These are phyloP conservation scores for Podocnemis expansa DNA, from an alignment of 2,113 vertebrate genomes.

Conservation along the genomic window DNA sequence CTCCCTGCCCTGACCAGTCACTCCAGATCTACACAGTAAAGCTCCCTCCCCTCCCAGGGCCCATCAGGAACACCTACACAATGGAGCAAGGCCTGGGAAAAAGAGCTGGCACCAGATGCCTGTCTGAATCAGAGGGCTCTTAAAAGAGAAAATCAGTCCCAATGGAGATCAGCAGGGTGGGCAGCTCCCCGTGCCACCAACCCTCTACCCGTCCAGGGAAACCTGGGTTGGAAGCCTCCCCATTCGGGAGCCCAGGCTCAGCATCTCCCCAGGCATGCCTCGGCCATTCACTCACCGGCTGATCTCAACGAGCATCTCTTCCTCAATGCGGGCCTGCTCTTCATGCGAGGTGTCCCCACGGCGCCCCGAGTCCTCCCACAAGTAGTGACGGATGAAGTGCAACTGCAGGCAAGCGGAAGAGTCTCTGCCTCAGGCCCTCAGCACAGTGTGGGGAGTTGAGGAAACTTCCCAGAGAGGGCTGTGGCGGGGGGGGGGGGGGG, in stretches of 20 bases:
- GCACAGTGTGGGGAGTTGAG: neutral
- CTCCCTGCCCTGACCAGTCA: too few relatives aligned
- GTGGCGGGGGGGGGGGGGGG: too few relatives aligned
- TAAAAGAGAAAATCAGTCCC: too few relatives aligned
- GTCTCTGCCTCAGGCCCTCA: neutral
- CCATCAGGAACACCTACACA: neutral
- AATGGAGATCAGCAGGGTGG: too few relatives aligned
- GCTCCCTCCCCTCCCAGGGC: neutral
- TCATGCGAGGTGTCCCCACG: neutral
- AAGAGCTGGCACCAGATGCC: neutral
- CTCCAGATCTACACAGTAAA: too few relatives aligned
- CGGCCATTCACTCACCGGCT: slow-evolving; percentile 76
- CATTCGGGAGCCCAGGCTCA: rapidly evolving
- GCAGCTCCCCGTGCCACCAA: too few relatives aligned
- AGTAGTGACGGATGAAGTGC: slow-evolving; percentile 87
- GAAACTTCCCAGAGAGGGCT: too few relatives aligned
- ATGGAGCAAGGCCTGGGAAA: rapidly evolving
- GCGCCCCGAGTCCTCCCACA: slow-evolving; percentile 74
- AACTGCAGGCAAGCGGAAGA: slow-evolving; percentile 72
- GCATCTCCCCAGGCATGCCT: neutral
- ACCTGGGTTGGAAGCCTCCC: rapidly evolving
- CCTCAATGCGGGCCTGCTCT: slow-evolving; percentile 79
- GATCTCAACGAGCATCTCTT: slow-evolving; percentile 85
- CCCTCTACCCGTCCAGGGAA: rapidly evolving
- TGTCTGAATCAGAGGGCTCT: neutral